Evolutionary conservation across 2,888 invertebrate genomes (phyloP), one percentile per base, ranked within the genome.

Genomic region (Aphrophora alni): DNA sequence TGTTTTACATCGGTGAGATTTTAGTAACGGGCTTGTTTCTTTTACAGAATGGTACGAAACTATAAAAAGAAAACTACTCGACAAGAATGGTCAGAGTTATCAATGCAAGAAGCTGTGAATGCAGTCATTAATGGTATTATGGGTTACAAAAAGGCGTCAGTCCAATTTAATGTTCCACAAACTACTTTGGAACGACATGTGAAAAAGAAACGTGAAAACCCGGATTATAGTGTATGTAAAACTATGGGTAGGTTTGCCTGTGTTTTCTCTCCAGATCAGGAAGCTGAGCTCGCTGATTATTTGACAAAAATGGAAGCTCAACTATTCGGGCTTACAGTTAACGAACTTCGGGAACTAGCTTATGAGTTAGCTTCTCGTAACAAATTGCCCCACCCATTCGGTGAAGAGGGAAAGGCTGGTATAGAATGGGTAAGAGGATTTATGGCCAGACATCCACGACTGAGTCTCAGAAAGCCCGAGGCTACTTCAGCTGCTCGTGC

Each of bases 401-500:
- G 10, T 59, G 2, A 12, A 59, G 59, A 5, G 3, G 21, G 10
- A 33, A 33, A 33, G 33, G 33, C 33, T 5, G 33, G 33, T 33
- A 33, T 5, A 33, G 86, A 87, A 33, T 87, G 87, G 86, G 14
- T 85, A n/a, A 74, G 81, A 14, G 80, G 83, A 2, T 87, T 87
- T 83, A 78, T 87, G 33, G 85, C 83, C 70, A 84, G 85, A 75
- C 83, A 87, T 84, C 84, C 85, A 74, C 82, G 78, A 72, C 83
- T 86, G 76, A 84, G 84, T 71, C 71, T 86, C 28, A 82, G 86
- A 59, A 85, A 69, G 83, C 86, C 85, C 79, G 85, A 86, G 82
- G 84, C 83, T 21, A 85, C 86, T 74, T 82, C 86, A 51, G 85
- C 85, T 73, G 87, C 86, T 1, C 80, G 87, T 76, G 86, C 87